A percentile compares a stretch with the other conserved stretches of the same genome.
Conservation (phyloP, 2,113 vertebrate genomes). For the Onychorhynchus coronatus region DNA sequence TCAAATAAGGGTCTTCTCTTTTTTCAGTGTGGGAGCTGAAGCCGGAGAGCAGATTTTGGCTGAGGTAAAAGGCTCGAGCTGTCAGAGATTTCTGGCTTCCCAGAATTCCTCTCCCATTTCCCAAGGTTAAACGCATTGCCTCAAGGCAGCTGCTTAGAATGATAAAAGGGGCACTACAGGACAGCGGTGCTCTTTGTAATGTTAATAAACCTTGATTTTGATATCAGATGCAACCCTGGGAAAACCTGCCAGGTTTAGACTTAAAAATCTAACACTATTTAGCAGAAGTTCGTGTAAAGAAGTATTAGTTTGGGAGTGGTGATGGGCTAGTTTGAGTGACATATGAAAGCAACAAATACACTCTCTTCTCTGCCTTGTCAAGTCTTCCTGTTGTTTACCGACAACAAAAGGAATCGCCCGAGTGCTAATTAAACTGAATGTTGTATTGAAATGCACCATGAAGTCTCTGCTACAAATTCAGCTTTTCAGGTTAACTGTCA, state of each 20-base stretch:
- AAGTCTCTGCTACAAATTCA: neutral
- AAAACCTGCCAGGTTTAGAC: slow-evolving; percentile 71
- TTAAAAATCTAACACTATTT: slow-evolving; percentile 71
- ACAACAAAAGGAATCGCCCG: slow-evolving; percentile 56
- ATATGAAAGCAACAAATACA: slow-evolving; percentile 44
- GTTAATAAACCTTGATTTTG: slow-evolving; percentile 82
- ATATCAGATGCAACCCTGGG: slow-evolving; percentile 77
- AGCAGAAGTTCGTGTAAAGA: slow-evolving; percentile 57
- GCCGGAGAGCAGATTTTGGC: slow-evolving; percentile 55
- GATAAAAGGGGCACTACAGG: slow-evolving; percentile 79
- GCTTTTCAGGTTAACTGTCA: neutral
- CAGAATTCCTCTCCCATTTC: slow-evolving; percentile 77
- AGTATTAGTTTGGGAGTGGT: slow-evolving; percentile 65
- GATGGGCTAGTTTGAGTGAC: slow-evolving; percentile 60
- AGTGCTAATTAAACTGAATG: slow-evolving; percentile 58
- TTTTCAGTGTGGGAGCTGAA: slow-evolving; percentile 46
- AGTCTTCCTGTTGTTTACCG: slow-evolving; percentile 28
- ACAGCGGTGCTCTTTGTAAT: slow-evolving; percentile 82
- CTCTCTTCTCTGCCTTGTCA: slow-evolving; percentile 34
- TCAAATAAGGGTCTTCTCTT: slow-evolving; percentile 58
- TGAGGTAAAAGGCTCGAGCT: slow-evolving; percentile 67
- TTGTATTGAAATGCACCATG: neutral
- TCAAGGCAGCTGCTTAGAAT: slow-evolving; percentile 79
- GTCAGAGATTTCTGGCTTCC: slow-evolving; percentile 70
- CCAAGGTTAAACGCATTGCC: slow-evolving; percentile 82